These are phyloP conservation scores for Morinoia aosen DNA, from an alignment of 2,888 invertebrate genomes.

Conservation along the genomic window DNA sequence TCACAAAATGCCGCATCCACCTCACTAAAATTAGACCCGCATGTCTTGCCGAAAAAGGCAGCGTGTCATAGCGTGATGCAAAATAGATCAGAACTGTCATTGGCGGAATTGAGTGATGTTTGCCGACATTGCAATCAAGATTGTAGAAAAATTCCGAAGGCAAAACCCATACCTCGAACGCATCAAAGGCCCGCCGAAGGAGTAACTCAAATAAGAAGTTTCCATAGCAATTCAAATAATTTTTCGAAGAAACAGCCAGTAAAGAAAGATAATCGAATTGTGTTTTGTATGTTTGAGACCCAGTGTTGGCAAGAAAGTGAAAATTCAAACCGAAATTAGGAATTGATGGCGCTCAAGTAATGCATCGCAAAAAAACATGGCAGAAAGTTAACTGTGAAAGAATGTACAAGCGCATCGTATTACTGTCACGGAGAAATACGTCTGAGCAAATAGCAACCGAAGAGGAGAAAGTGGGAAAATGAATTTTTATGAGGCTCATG, in stretches of 20 bases:
- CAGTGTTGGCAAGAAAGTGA: too few relatives aligned
- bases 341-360: too few relatives aligned
- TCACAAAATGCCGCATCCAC: not conserved
- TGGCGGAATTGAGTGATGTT: not conserved
- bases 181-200: not conserved
- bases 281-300: too few relatives aligned
- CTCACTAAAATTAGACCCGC: not conserved
- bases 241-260: not conserved
- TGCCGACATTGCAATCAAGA: not conserved
- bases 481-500: too few relatives aligned
- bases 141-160: not conserved
- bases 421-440: too few relatives aligned
- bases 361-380: too few relatives aligned
- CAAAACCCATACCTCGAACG: not conserved
- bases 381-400: too few relatives aligned
- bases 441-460: too few relatives aligned
- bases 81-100: not conserved
- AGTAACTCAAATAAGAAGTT: not conserved
- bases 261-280: not conserved
- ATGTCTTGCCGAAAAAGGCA: not conserved
- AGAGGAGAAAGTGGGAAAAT: too few relatives aligned
- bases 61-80: not conserved
- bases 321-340: too few relatives aligned
- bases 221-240: not conserved
- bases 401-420: too few relatives aligned